Evolutionary conservation across 2,888 invertebrate species (phyloP).

Genomic region (Linnaemya tessellans): DNA sequence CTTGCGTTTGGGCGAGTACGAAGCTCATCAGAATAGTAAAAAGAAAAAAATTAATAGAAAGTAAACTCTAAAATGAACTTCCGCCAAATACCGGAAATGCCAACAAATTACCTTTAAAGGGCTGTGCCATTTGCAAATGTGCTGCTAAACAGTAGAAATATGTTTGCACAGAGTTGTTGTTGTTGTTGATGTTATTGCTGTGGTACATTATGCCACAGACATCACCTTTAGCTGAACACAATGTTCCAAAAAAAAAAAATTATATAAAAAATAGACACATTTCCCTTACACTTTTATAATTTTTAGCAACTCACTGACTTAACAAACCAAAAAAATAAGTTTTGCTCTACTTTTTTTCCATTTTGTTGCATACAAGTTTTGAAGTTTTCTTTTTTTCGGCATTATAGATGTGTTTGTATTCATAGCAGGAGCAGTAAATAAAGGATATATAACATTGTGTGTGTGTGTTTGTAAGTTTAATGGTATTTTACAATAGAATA

Average conservation of each 20-base stretch:
- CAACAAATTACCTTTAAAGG: conserved; percentile 72
- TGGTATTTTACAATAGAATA: conserved; percentile 15
- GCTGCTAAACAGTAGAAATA: conserved; percentile 52
- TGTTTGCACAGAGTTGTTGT: conserved; percentile 4
- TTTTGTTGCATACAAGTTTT: conserved; percentile 20
- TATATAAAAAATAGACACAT: conserved; percentile 37
- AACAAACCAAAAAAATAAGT: conserved; percentile 51
- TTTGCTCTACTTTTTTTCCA: conserved; percentile 1
- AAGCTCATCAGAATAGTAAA: not conserved
- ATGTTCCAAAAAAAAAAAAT: not conserved
- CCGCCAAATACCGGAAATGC: conserved; percentile 71
- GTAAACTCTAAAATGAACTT: conserved; percentile 62
- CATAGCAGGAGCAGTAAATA: conserved; percentile 36
- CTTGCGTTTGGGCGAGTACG: not conserved
- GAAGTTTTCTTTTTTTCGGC: conserved; percentile 7
- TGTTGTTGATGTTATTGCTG: not conserved
- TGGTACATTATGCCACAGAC: conserved; percentile 15
- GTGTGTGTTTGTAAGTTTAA: conserved; percentile 9
- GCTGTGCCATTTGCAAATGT: conserved; percentile 70
- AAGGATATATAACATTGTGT: conserved; percentile 53
- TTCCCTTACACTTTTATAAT: conserved; percentile 40
- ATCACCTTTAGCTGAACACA: conserved; percentile 21
- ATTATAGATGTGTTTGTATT: not conserved
- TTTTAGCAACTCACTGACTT: conserved; percentile 48
- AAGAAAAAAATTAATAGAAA: conserved; percentile 3